phyloP scores from a whole-genome alignment of 2,113 vertebrate species.

The Petrocephalus zakoni region DNA sequence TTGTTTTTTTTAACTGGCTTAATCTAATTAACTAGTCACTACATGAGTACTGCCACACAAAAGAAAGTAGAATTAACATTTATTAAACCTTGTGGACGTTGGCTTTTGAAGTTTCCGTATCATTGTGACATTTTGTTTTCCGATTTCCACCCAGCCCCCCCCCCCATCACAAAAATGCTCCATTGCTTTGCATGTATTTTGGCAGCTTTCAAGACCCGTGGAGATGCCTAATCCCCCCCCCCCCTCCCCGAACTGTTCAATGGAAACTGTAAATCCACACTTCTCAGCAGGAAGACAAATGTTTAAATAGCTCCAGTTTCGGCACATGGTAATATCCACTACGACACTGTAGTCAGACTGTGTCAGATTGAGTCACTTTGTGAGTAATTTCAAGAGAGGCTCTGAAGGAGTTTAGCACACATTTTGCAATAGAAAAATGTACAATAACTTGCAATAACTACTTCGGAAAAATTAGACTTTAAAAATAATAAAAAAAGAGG shows the following conservation, averaged over 20 bases:
- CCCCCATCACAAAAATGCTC: neutral
- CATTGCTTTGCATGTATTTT: neutral
- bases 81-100: neutral
- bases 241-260: neutral
- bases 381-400: neutral
- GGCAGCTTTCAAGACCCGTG: neutral
- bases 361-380: neutral
- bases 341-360: neutral
- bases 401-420: neutral
- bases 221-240: neutral
- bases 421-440: neutral
- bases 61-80: neutral
- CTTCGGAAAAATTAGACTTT: neutral
- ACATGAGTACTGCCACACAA: neutral
- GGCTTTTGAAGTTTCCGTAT: neutral
- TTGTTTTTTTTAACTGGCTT: neutral
- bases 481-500: neutral
- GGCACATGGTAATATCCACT: neutral
- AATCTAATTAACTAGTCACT: constrained; percentile 12
- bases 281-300: neutral
- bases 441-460: too few species aligned
- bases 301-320: neutral
- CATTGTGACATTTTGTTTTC: neutral
- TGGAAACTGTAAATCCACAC: neutral
- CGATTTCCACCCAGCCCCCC: neutral